Percentiles rank a stretch among this genome's conserved stretches.
These are phyloP conservation scores for Drosophila oshimai DNA, from an alignment of 1,140 invertebrate species.

Conservation along the genomic window DNA sequence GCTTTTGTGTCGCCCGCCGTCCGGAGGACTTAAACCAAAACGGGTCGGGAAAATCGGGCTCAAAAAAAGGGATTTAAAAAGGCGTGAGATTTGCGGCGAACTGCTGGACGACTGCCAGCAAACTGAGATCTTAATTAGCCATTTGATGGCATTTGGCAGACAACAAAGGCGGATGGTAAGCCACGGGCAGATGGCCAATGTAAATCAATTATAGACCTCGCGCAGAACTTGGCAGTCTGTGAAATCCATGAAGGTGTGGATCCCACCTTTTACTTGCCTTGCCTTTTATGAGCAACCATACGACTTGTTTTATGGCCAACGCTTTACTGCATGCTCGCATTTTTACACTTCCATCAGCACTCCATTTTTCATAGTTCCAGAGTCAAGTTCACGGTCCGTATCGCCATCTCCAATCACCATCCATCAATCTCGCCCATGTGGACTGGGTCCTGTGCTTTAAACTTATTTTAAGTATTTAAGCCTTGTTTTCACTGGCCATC, in stretches of 20 bases:
- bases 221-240: conserved; percentile 1
- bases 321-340: conserved; percentile 37
- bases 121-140: conserved; percentile 67
- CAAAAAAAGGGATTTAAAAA: conserved; percentile 34
- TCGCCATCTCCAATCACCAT: conserved; percentile 13
- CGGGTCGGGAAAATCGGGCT: conserved; percentile 22
- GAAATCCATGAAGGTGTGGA: conserved; percentile 32
- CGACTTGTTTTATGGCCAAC: conserved; percentile 28
- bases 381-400: conserved; percentile 25
- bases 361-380: conserved; percentile 40
- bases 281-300: conserved; percentile 27
- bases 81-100: conserved; percentile 57
- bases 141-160: conserved; percentile 64
- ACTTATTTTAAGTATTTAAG: conserved; percentile 30
- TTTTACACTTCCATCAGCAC: conserved; percentile 46
- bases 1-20: conserved; percentile 65
- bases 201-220: conserved; percentile 48
- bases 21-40: conserved; percentile 20
- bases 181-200: conserved; percentile 26
- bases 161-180: conserved; percentile 66
- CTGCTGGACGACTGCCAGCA: conserved; percentile 58
- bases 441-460: not conserved
- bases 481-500: conserved; percentile 23
- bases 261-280: not conserved
- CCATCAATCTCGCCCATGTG: conserved; percentile 12